Percentiles rank a stretch among this genome's conserved stretches.
phyloP scores from a whole-genome alignment of 2,888 invertebrate genomes.

The Sinotaia quadrata region DNA sequence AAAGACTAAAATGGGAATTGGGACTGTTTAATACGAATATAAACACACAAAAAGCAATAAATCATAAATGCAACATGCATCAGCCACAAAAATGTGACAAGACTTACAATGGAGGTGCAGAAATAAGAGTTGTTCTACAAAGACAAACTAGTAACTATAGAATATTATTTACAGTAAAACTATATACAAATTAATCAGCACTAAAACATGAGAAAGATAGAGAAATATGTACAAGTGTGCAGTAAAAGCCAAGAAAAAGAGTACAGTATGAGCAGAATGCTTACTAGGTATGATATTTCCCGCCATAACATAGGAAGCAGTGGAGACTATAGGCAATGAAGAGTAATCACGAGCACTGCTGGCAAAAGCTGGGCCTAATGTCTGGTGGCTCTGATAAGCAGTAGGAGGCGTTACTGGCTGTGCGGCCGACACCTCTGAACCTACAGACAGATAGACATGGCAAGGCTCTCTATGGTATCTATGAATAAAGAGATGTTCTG shows the following conservation, averaged over 20 bases:
- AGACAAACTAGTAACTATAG: too few relatives aligned
- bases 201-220: not conserved
- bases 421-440: slow-evolving; percentile 33
- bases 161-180: not conserved
- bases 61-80: too few relatives aligned
- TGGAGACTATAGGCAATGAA: slow-evolving; percentile 36
- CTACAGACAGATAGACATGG: slow-evolving; percentile 22
- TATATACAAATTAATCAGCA: not conserved
- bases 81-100: too few relatives aligned
- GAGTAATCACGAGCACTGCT: slow-evolving; percentile 36
- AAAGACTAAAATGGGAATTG: too few relatives aligned
- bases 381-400: slow-evolving; percentile 44
- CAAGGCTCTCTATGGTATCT: too few relatives aligned
- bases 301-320: slow-evolving; percentile 39
- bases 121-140: too few relatives aligned
- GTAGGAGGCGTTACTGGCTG: slow-evolving; percentile 35
- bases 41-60: too few relatives aligned
- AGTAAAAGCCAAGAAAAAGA: slow-evolving; percentile 1
- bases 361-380: slow-evolving; percentile 40
- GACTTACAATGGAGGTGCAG: too few relatives aligned
- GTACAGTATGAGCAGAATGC: slow-evolving; percentile 20
- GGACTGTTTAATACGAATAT: too few relatives aligned
- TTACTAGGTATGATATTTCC: slow-evolving; percentile 45
- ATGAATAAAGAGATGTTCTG: too few relatives aligned
- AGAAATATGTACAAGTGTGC: not conserved